These are phyloP conservation scores for Dermolepida albohirtum DNA, from an alignment of 2,888 invertebrate species.

Conservation along the genomic window DNA sequence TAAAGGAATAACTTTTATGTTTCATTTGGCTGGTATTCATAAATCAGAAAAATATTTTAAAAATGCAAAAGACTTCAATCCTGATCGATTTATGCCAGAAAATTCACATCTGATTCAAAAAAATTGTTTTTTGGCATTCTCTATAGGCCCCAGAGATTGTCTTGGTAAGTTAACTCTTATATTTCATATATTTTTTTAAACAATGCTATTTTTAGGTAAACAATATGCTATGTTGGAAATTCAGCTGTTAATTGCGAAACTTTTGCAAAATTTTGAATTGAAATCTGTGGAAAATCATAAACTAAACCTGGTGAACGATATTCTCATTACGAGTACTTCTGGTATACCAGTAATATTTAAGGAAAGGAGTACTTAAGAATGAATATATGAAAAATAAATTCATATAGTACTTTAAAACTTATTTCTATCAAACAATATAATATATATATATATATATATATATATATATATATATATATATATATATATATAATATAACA, in stretches of 20 bases:
- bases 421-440: too few relatives aligned
- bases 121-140: constrained; percentile 30
- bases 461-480: too few relatives aligned
- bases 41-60: constrained; percentile 40
- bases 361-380: background rate
- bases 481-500: too few relatives aligned
- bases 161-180: constrained; percentile 27
- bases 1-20: constrained; percentile 30
- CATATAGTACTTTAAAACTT: background rate
- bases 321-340: constrained; percentile 13
- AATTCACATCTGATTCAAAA: constrained; percentile 25
- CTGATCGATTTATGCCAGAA: constrained; percentile 46
- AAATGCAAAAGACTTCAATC: constrained; percentile 47
- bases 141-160: constrained; percentile 37
- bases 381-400: background rate
- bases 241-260: constrained; percentile 5
- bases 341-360: constrained; percentile 35
- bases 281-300: constrained; percentile 24
- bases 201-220: constrained; percentile 14
- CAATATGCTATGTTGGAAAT: constrained; percentile 27
- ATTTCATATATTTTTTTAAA: background rate
- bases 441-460: too few relatives aligned
- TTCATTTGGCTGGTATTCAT: constrained; percentile 39
- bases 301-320: constrained; percentile 13
- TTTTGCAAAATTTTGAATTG: constrained; percentile 34